phyloP scores from a whole-genome alignment of 2,797 vertebrate genomes.

The Sparidentex hasta region DNA sequence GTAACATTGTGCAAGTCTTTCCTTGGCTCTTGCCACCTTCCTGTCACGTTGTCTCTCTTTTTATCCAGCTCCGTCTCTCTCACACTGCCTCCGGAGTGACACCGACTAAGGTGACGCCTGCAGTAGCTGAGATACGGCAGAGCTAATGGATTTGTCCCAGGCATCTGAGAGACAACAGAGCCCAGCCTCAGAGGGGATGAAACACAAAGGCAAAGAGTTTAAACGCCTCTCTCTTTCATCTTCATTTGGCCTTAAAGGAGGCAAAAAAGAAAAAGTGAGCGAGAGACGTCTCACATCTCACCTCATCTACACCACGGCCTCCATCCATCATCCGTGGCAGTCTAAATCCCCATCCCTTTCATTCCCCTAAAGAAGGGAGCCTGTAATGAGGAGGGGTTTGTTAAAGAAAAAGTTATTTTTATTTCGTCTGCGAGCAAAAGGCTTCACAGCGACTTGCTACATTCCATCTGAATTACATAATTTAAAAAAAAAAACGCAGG shows the following conservation, averaged over 20 bases:
- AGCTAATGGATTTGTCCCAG: slow-evolving; percentile 82
- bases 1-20: slow-evolving; percentile 22
- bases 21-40: slow-evolving; percentile 39
- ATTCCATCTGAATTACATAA: slow-evolving; percentile 58
- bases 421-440: slow-evolving; percentile 38
- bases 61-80: slow-evolving; percentile 62
- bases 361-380: slow-evolving; percentile 55
- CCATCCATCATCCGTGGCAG: slow-evolving; percentile 84
- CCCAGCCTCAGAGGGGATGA: slow-evolving; percentile 66
- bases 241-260: slow-evolving; percentile 81
- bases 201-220: slow-evolving; percentile 75
- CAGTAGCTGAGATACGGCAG: slow-evolving; percentile 72
- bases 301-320: slow-evolving; percentile 78
- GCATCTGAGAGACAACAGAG: slow-evolving; percentile 72
- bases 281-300: slow-evolving; percentile 79
- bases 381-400: slow-evolving; percentile 65
- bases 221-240: slow-evolving; percentile 78
- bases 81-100: slow-evolving; percentile 63
- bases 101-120: slow-evolving; percentile 71
- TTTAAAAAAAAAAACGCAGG: slow-evolving; percentile 46
- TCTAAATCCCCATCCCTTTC: slow-evolving; percentile 74
- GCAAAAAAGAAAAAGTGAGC: slow-evolving; percentile 73
- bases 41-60: slow-evolving; percentile 37
- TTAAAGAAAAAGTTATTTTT: slow-evolving; percentile 60
- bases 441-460: slow-evolving; percentile 45